A percentile compares a stretch with the other conserved stretches of the same genome.
These are phyloP conservation scores for Stichopus horrens DNA, from an alignment of 53 echinoderm and acorn worm genomes.

Conservation along the genomic window DNA sequence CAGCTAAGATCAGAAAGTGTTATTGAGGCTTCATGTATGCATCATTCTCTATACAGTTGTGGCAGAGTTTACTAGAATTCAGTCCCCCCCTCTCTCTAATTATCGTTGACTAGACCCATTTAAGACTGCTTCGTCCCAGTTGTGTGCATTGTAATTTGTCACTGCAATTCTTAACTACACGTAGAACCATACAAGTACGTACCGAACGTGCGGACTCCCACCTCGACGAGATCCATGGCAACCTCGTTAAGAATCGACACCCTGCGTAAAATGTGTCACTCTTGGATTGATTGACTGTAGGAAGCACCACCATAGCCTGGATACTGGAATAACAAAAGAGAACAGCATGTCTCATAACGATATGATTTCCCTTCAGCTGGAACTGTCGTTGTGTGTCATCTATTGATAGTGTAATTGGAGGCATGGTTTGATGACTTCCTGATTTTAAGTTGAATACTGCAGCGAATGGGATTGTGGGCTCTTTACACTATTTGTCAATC, in stretches of 20 bases:
- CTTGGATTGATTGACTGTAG: constrained; percentile 5
- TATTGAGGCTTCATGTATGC: too few relatives aligned
- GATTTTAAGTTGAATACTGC: neutral
- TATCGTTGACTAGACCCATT: too few relatives aligned
- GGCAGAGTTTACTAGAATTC: too few relatives aligned
- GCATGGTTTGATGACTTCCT: constrained; percentile 36
- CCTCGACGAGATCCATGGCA: neutral
- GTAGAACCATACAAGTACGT: neutral
- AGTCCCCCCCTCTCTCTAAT: too few relatives aligned
- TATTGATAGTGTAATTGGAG: constrained; percentile 45
- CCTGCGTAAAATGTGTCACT: neutral
- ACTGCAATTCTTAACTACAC: too few relatives aligned
- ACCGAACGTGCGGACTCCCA: neutral
- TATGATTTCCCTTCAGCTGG: constrained; percentile 24
- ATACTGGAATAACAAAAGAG: constrained; percentile 18
- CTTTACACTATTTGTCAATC: neutral
- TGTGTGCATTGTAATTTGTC: too few relatives aligned
- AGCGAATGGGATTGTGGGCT: neutral
- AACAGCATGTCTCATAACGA: neutral
- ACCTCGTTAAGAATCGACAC: neutral
- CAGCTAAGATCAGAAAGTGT: too few relatives aligned
- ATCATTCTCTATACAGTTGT: too few relatives aligned
- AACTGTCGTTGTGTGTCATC: constrained; percentile 35
- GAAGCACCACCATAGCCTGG: constrained; percentile 1
- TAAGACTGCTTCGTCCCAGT: too few relatives aligned